Conservation (phyloP, 2,888 invertebrate genomes). For the Argyresthia goedartella region DNA sequence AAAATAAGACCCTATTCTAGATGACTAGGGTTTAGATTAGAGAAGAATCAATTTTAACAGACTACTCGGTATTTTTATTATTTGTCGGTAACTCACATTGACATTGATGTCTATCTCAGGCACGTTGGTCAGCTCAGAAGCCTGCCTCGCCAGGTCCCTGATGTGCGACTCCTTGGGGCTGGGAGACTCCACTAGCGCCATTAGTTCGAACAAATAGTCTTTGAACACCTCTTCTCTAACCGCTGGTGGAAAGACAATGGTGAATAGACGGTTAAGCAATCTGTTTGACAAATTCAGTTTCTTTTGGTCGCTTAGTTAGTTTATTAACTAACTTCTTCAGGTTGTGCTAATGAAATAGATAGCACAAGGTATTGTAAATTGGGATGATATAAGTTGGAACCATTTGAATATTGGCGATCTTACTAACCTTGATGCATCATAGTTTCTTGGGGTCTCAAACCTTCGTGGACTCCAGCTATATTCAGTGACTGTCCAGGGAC, state of each 20-base stretch:
- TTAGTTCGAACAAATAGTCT: slow-evolving; percentile 76
- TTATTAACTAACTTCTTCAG: too few relatives aligned
- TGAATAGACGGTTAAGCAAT: too few relatives aligned
- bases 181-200: slow-evolving; percentile 64
- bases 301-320: too few relatives aligned
- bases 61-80: too few relatives aligned
- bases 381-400: neutral
- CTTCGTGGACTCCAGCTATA: neutral
- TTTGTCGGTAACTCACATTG: too few relatives aligned
- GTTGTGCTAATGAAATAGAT: too few relatives aligned
- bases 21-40: too few relatives aligned
- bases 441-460: neutral
- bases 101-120: slow-evolving; percentile 59
- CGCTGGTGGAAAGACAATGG: neutral
- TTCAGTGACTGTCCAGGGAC: neutral
- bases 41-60: too few relatives aligned
- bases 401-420: neutral
- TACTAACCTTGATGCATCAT: neutral
- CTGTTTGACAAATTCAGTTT: too few relatives aligned
- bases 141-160: slow-evolving; percentile 71
- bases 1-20: too few relatives aligned
- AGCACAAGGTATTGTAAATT: too few relatives aligned
- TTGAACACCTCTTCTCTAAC: slow-evolving; percentile 24
- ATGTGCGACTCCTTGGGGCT: slow-evolving; percentile 53
- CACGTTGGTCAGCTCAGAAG: slow-evolving; percentile 69